Base-by-base conservation (phyloP, 2,113 vertebrate genomes). In the Dicentrarchus labrax region DNA sequence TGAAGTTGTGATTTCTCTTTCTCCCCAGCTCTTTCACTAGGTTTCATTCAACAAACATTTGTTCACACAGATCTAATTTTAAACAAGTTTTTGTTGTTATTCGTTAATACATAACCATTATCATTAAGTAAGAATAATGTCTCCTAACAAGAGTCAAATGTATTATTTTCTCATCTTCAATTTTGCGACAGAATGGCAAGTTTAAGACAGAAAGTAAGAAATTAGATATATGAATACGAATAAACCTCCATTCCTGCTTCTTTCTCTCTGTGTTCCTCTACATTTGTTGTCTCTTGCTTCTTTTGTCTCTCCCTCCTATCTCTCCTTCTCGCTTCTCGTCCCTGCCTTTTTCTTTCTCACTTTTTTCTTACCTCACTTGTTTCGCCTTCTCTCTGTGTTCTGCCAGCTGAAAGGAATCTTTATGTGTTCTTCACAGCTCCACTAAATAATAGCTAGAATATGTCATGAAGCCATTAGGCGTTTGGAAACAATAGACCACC, bases 401-500 rank as follows among this genome's bases (percentile, higher is more conserved):
- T 8, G 47, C 72, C 50, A 78, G 43, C 66, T 2, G 11, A n/a
- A 90, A 76, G 50, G 73, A 76, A 83, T 72, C 50, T 80, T 36
- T 65, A 69, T 77, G 51, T 80, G 71, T 79, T 78, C 67, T 83
- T 81, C 59, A 72, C 56, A 57, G 60, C 50, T 76, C 8, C 30
- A 48, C 69, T 82, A 85, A 87, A 91, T 78, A 71, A 85, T 78
- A 82, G 80, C 84, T 80, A 69, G 76, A 83, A 82, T 85, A 54
- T 78, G 81, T 92, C 93, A 92, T 87, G 89, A 94, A 92, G 88
- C 87, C 91, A 90, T 81, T 36, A 22, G 90, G 87, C 82, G 87
- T 57, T 71, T 75, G 48, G 64, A 70, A 84, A 85, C 76, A 67
- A 85, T 73, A 77, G 77, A 87, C 78, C 61, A 61, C 84, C 83